Conservation (phyloP, 2,888 invertebrate genomes). For the Watsonalla binaria region DNA sequence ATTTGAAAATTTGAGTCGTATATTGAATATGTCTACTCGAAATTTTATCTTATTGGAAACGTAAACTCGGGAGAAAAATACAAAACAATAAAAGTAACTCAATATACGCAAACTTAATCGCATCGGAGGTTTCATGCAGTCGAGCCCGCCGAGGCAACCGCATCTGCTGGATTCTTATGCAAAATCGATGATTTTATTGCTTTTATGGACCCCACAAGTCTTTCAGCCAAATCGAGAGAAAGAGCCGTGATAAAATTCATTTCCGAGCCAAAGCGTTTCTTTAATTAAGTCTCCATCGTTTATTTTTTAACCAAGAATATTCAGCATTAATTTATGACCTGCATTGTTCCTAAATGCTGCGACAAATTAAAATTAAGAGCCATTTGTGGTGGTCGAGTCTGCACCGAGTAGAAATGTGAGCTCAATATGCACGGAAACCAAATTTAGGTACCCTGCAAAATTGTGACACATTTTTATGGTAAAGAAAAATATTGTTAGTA, state of each 20-base stretch:
- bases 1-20: neutral
- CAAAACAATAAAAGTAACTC: constrained; percentile 20
- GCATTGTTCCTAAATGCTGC: no score
- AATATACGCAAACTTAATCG: constrained; percentile 20
- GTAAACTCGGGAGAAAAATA: neutral
- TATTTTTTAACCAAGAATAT: constrained; percentile 42
- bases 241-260: constrained; percentile 48
- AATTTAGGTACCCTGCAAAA: no score
- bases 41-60: neutral
- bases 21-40: neutral
- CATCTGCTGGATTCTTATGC: constrained; percentile 48
- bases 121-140: constrained; percentile 18
- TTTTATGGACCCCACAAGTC: constrained; percentile 44
- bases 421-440: no score
- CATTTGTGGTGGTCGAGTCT: no score
- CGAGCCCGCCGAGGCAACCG: constrained; percentile 23
- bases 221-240: constrained; percentile 50
- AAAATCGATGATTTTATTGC: constrained; percentile 59
- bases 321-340: constrained; percentile 2
- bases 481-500: no score
- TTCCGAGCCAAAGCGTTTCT: constrained; percentile 52
- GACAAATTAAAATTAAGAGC: no score
- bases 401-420: no score
- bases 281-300: constrained; percentile 50
- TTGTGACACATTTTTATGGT: no score